These are phyloP conservation scores for Psittacula cyanocephala DNA, from an alignment of 2,113 vertebrate genomes.

Conservation along the genomic window DNA sequence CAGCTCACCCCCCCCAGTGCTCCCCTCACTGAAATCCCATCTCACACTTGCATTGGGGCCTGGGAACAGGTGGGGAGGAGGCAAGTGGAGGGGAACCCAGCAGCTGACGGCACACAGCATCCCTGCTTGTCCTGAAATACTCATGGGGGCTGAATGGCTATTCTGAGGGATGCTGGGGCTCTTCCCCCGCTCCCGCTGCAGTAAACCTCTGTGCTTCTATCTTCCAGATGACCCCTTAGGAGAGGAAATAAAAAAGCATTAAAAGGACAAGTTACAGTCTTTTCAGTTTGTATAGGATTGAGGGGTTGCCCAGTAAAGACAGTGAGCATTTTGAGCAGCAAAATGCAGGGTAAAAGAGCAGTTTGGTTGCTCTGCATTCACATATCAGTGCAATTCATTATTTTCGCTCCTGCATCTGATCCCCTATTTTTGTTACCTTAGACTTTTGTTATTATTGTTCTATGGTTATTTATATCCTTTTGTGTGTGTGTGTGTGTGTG, in stretches of 20 bases:
- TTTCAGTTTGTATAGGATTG: neutral
- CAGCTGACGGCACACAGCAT: neutral
- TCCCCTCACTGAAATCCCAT: neutral
- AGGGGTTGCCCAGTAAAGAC: neutral
- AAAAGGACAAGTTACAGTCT: neutral
- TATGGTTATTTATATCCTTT: neutral
- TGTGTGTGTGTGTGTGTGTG: neutral
- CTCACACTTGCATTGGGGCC: neutral
- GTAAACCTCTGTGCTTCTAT: neutral
- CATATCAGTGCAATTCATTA: neutral
- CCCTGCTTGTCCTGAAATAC: neutral
- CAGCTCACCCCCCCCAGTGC: neutral
- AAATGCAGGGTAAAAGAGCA: neutral
- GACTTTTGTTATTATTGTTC: neutral
- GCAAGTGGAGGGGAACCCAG: neutral
- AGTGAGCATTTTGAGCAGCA: neutral
- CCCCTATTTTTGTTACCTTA: neutral
- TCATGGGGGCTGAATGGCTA: neutral
- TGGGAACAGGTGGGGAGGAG: slow-evolving; percentile 42
- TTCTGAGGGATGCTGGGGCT: neutral
- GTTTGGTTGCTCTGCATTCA: neutral
- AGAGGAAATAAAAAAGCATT: neutral
- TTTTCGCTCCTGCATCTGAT: neutral
- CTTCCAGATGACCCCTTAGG: neutral
- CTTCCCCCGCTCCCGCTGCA: too few species aligned